Evolutionary conservation across 2,797 vertebrate genomes (phyloP), one percentile per base, ranked within the genome.

Genomic region (Siniperca scherzeri): DNA sequence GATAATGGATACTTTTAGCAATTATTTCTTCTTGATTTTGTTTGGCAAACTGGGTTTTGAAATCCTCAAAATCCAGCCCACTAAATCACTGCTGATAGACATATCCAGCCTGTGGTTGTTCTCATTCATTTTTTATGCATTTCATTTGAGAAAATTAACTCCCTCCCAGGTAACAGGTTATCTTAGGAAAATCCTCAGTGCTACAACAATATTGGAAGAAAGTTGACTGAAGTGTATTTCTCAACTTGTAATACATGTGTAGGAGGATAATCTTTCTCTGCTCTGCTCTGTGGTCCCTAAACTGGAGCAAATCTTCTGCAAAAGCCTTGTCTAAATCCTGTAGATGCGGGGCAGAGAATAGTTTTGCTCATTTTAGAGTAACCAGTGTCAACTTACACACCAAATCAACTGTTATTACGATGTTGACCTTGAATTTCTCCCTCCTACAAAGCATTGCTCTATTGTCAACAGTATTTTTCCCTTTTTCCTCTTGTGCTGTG

Each of bases 101-200:
- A 68, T 33, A 59, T 81, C 36, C 27, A 1, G 25, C 55, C 21
- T 0, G 7, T 42, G 53, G 30, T 68, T 64, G 21, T 68, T 83
- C 40, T 66, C 50, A 21, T 70, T 66, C 6, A 33, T 57, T 62
- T 78, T 53, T 52, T 33, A 46, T 77, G 42, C 30, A 55, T 78
- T 74, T 81, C 4, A 80, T 75, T 82, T 60, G 25, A 80, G 78
- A 82, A 67, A 69, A 76, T 75, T 9, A 70, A 64, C 62, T 74
- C 53, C 21, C 46, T 69, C 46, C 12, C 4, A 71, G 70, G 59
- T 66, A 81, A 42, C 67, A 83, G 64, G 61, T 79, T 66, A 82
- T 65, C 65, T 72, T 11, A 56, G 22, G 60, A 44, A 80, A 82
- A 69, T 1, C 71, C 19, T 33, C 14, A 55, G 61, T 50, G 72